Conservation (phyloP, 2,113 vertebrate species). For the Xenopus tropicalis region DNA sequence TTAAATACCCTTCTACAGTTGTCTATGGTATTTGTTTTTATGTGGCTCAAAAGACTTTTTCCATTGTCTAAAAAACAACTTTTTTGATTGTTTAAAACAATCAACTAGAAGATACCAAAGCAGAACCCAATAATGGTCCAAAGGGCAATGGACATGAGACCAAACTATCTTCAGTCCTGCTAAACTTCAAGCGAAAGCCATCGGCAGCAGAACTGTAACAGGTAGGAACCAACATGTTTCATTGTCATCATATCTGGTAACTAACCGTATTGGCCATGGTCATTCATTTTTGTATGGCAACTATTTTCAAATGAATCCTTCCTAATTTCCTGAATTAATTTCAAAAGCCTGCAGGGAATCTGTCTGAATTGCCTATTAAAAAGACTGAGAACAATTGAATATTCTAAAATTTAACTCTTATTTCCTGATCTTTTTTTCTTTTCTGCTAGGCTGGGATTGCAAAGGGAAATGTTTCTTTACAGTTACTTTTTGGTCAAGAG, state of each 20-base stretch:
- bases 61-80: conserved; percentile 63
- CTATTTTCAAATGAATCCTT: too few species aligned
- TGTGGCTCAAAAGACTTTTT: conserved; percentile 55
- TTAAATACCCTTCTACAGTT: conserved; percentile 19
- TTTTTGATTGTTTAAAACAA: conserved; percentile 65
- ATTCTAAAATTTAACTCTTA: too few species aligned
- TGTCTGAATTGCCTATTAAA: too few species aligned
- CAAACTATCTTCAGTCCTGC: conserved; percentile 50
- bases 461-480: too few species aligned
- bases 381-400: too few species aligned
- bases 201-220: conserved; percentile 58
- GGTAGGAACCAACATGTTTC: conserved; percentile 54
- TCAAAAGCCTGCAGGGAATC: too few species aligned
- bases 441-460: too few species aligned
- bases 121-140: conserved; percentile 65
- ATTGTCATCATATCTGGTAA: conserved; percentile 15
- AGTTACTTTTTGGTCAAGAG: too few species aligned
- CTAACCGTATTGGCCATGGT: background rate
- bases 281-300: too few species aligned
- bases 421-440: too few species aligned
- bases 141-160: conserved; percentile 65
- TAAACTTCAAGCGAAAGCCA: conserved; percentile 56
- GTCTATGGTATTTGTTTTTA: conserved; percentile 54
- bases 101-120: conserved; percentile 75
- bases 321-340: too few species aligned